phyloP scores from a whole-genome alignment of 2,797 vertebrate genomes.

The Acanthurus tractus region DNA sequence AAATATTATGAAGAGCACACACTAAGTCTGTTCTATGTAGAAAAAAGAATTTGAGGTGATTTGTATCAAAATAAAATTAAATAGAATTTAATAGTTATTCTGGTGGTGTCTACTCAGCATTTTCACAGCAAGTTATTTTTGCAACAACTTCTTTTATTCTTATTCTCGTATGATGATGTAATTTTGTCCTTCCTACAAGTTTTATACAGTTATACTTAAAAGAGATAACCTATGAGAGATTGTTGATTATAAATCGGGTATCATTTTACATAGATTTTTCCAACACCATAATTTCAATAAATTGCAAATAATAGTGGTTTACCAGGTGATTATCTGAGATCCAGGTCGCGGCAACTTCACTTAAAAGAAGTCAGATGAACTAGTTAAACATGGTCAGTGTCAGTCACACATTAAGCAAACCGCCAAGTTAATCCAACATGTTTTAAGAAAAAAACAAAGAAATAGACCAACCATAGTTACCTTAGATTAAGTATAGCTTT shows the following conservation, averaged over 20 bases:
- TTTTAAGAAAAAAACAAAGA: no score
- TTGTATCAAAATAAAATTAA: no score
- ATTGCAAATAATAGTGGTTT: neutral
- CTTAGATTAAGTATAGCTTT: no score
- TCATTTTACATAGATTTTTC: neutral
- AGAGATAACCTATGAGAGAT: no score
- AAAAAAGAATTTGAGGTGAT: no score
- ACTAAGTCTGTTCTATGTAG: no score
- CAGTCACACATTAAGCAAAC: neutral
- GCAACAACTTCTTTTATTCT: neutral
- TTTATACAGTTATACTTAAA: neutral
- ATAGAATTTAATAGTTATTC: neutral
- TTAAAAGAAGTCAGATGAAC: neutral
- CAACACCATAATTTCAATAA: neutral
- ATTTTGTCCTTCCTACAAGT: neutral
- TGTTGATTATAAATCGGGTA: neutral
- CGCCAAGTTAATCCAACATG: no score
- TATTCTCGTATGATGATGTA: conserved; percentile 23
- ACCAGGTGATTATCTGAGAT: neutral
- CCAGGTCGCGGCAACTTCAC: neutral
- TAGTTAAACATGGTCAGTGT: neutral
- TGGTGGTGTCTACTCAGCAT: neutral
- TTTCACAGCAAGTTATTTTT: neutral
- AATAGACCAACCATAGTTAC: no score
- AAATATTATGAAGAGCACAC: no score